Conservation (phyloP, 2,797 vertebrate species). For the Rhabdophis nuchalis region DNA sequence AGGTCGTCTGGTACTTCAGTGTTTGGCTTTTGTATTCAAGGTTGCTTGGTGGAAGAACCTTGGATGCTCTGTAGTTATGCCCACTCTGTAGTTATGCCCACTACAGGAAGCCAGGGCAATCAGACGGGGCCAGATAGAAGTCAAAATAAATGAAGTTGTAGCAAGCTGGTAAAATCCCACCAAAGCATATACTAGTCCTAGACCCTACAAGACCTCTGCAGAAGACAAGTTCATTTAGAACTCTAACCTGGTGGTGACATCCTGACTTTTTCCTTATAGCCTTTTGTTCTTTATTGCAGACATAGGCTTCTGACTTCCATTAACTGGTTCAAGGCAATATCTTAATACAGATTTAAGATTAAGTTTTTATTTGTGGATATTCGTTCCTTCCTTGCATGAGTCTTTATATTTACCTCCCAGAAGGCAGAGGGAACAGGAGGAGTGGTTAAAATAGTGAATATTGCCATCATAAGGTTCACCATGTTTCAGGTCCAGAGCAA, state of each 20-base stretch:
- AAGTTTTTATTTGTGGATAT: neutral
- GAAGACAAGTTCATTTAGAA: neutral
- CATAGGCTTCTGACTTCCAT: neutral
- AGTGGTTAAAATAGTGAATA: too few species aligned
- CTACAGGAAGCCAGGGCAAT: neutral
- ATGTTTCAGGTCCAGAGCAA: constrained; percentile 82
- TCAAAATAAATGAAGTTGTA: neutral
- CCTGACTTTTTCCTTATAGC: neutral
- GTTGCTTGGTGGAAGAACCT: neutral
- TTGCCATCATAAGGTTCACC: constrained; percentile 17
- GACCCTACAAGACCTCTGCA: neutral
- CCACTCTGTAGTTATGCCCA: neutral
- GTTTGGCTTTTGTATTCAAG: neutral
- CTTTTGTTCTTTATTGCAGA: neutral
- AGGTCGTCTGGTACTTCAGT: neutral
- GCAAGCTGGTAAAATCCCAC: neutral
- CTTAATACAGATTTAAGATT: neutral
- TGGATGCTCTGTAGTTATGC: neutral
- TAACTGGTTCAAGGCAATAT: neutral
- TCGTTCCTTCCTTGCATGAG: neutral
- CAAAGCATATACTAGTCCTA: neutral
- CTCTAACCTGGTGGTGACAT: neutral
- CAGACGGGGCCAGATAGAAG: neutral
- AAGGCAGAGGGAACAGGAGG: too few species aligned
- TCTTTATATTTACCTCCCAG: neutral